Conservation (phyloP, 2,797 vertebrate species). For the Leuciscus waleckii region DNA sequence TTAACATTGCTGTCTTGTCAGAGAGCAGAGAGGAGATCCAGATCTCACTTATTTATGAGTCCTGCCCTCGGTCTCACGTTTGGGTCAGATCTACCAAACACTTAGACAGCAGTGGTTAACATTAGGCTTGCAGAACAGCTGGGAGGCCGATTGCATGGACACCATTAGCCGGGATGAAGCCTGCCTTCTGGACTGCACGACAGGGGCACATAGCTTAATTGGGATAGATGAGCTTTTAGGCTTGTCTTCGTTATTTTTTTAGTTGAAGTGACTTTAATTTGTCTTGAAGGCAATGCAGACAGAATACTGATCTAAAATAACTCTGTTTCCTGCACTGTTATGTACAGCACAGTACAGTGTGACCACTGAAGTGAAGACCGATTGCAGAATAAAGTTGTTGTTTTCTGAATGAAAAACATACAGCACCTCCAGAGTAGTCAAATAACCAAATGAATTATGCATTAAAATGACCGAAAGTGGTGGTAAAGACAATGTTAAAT, state of each 20-base stretch:
- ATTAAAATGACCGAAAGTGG: neutral
- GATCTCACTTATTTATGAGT: slow-evolving; percentile 60
- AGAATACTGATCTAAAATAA: neutral
- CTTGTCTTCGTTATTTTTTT: slow-evolving; percentile 52
- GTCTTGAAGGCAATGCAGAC: slow-evolving; percentile 10
- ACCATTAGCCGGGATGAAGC: slow-evolving; percentile 4
- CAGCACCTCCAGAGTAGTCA: neutral
- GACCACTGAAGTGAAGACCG: neutral
- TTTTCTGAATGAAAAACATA: neutral
- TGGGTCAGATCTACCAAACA: slow-evolving; percentile 54
- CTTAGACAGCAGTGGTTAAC: slow-evolving; percentile 40
- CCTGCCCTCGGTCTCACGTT: slow-evolving; percentile 41
- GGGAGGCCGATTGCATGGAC: slow-evolving; percentile 4
- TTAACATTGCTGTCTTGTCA: slow-evolving; percentile 56
- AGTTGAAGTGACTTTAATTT: slow-evolving; percentile 37
- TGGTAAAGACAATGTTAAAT: neutral
- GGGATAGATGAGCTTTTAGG: slow-evolving; percentile 44
- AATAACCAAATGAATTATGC: neutral
- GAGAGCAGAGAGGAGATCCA: slow-evolving; percentile 41
- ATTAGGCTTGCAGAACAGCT: slow-evolving; percentile 28
- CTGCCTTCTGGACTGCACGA: slow-evolving; percentile 31
- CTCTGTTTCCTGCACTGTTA: neutral
- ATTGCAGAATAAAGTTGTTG: neutral
- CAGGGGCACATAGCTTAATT: slow-evolving; percentile 52
- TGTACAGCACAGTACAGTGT: neutral